Percentiles rank a stretch among this genome's conserved stretches.
These are phyloP conservation scores for Holothuria leucospilota DNA, from an alignment of 53 echinoderm and acorn worm species.

Conservation along the genomic window DNA sequence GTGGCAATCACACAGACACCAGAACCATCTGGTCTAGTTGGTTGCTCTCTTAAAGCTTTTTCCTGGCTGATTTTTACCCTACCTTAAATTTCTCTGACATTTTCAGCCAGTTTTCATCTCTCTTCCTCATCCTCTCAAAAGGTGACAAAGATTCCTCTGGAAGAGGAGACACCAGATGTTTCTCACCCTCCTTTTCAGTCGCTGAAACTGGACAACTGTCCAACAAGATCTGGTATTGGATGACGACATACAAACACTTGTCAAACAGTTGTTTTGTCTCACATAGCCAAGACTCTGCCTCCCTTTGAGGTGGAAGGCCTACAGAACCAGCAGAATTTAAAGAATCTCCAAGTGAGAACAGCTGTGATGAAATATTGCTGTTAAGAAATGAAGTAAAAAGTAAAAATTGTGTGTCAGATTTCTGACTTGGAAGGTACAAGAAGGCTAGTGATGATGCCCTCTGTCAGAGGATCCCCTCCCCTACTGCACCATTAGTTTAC, in stretches of 20 bases:
- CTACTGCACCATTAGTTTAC: too few relatives aligned
- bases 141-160: conserved; percentile 60
- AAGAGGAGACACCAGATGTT: conserved; percentile 52
- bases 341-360: neutral
- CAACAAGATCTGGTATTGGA: conserved; percentile 70
- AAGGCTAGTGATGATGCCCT: too few relatives aligned
- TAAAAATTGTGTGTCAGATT: too few relatives aligned
- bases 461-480: too few relatives aligned
- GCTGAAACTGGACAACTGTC: conserved; percentile 76
- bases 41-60: too few relatives aligned
- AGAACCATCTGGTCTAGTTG: too few relatives aligned
- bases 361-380: conserved; percentile 19
- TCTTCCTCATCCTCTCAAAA: conserved; percentile 68
- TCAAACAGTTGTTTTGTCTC: conserved; percentile 68
- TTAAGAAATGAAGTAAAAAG: neutral
- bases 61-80: neutral
- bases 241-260: conserved; percentile 55
- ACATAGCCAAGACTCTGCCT: conserved; percentile 44
- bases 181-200: conserved; percentile 27
- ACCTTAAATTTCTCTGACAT: conserved; percentile 78
- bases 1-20: too few relatives aligned
- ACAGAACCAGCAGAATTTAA: neutral
- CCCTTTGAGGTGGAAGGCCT: conserved; percentile 60
- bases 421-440: too few relatives aligned
- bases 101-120: conserved; percentile 76